A percentile compares a stretch with the other conserved stretches of the same genome.
These are phyloP conservation scores for Equus przewalskii DNA, from an alignment of 2,113 vertebrate genomes.

Conservation along the genomic window DNA sequence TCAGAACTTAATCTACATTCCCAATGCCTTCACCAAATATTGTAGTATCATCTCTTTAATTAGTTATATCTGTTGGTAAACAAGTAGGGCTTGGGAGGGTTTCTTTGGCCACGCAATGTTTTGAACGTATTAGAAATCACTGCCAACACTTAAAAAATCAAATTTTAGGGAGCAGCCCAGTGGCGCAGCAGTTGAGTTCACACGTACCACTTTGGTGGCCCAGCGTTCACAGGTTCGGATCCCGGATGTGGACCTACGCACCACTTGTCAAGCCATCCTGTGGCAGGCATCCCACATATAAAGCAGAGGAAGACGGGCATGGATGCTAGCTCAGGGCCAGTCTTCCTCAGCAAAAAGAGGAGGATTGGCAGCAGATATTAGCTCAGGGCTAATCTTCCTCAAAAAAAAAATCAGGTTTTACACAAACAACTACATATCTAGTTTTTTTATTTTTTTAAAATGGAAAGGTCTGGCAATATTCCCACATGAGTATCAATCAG, in stretches of 20 bases:
- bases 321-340: too few relatives aligned
- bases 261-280: too few relatives aligned
- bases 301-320: too few relatives aligned
- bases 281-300: too few relatives aligned
- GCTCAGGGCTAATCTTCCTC: too few relatives aligned
- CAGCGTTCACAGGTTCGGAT: too few relatives aligned
- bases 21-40: not conserved
- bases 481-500: not conserved
- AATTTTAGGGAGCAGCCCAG: not conserved
- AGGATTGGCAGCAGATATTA: too few relatives aligned
- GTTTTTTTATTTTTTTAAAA: not conserved
- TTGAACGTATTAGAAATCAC: not conserved
- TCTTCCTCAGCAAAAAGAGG: too few relatives aligned
- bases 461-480: not conserved
- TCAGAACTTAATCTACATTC: not conserved
- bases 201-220: too few relatives aligned
- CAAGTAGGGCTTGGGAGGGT: not conserved
- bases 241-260: too few relatives aligned
- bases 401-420: not conserved
- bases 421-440: not conserved
- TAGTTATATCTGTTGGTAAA: not conserved
- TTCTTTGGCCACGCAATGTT: not conserved
- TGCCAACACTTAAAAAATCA: not conserved
- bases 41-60: not conserved
- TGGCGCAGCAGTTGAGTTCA: too few relatives aligned